Percentiles rank a stretch among this genome's conserved stretches.
Evolutionary conservation across 2,888 invertebrate genomes (phyloP).

Genomic region (Alcis repandata): DNA sequence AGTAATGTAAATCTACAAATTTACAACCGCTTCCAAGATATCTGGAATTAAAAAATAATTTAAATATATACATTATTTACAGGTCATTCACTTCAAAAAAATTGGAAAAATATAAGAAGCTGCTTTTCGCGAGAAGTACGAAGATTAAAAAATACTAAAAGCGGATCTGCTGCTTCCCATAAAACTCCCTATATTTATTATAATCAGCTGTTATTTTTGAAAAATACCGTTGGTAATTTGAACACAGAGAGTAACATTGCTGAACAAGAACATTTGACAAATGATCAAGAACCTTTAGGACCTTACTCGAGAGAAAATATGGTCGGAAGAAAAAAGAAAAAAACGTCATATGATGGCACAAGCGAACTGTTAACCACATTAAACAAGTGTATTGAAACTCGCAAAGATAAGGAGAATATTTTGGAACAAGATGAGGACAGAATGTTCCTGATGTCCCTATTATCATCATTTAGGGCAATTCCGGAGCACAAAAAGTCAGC

Average conservation of each 20-base stretch:
- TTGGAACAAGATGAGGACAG: slow-evolving; percentile 36
- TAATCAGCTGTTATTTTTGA: slow-evolving; percentile 43
- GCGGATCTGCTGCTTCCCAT: slow-evolving; percentile 41
- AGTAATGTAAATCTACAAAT: slow-evolving; percentile 44
- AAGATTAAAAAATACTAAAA: slow-evolving; percentile 43
- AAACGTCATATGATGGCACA: slow-evolving; percentile 37
- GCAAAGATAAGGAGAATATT: slow-evolving; percentile 38
- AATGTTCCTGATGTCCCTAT: slow-evolving; percentile 37
- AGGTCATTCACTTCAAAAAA: slow-evolving; percentile 22
- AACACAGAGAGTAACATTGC: slow-evolving; percentile 43
- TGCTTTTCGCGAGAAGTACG: slow-evolving; percentile 43
- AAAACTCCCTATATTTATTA: slow-evolving; percentile 44
- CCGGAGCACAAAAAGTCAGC: slow-evolving; percentile 39
- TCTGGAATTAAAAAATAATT: slow-evolving; percentile 39
- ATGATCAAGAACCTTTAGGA: slow-evolving; percentile 45
- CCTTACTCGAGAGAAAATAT: slow-evolving; percentile 41
- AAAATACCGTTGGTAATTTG: slow-evolving; percentile 41
- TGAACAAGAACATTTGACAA: slow-evolving; percentile 40
- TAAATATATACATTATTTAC: slow-evolving; percentile 35
- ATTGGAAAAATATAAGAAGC: slow-evolving; percentile 41
- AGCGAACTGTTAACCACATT: slow-evolving; percentile 23
- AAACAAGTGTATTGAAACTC: slow-evolving; percentile 39
- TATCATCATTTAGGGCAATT: slow-evolving; percentile 28
- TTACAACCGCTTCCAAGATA: slow-evolving; percentile 40
- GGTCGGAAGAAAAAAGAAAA: slow-evolving; percentile 40